A percentile compares a stretch with the other conserved stretches of the same genome.
phyloP scores from a whole-genome alignment of 2,113 vertebrate genomes.

The Ginglymostoma cirratum region DNA sequence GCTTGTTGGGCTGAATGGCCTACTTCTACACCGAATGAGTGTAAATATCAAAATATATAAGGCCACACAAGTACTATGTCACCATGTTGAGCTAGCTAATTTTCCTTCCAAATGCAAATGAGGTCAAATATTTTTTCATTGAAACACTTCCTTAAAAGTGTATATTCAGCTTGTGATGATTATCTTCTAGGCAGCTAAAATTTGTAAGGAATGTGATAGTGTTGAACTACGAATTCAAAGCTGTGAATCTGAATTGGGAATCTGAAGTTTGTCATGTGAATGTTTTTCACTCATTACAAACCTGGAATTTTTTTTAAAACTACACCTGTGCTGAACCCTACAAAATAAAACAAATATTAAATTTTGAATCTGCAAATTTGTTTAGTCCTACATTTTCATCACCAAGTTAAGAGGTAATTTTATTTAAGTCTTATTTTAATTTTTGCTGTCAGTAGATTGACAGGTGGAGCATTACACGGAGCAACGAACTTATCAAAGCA shows the following conservation, averaged over 20 bases:
- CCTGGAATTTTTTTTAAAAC: neutral
- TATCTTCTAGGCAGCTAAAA: neutral
- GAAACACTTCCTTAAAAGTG: neutral
- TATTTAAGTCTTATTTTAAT: neutral
- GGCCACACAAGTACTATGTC: neutral
- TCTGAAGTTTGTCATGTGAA: neutral
- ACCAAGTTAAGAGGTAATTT: neutral
- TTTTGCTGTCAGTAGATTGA: neutral
- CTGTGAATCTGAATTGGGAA: neutral
- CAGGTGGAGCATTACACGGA: neutral
- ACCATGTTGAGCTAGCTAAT: neutral
- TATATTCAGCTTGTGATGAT: neutral
- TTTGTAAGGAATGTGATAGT: neutral
- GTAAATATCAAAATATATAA: neutral
- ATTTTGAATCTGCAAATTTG: neutral
- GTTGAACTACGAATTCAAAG: neutral
- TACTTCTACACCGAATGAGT: neutral
- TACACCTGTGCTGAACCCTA: neutral
- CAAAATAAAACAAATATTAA: neutral
- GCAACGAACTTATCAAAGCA: neutral
- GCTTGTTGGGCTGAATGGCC: neutral
- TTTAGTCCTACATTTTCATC: neutral
- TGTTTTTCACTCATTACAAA: neutral
- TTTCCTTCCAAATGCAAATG: neutral
- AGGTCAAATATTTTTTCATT: neutral